Percentiles rank a stretch among this genome's conserved stretches.
phyloP scores from a whole-genome alignment of 1,140 invertebrate genomes.

The Manduca sexta region DNA sequence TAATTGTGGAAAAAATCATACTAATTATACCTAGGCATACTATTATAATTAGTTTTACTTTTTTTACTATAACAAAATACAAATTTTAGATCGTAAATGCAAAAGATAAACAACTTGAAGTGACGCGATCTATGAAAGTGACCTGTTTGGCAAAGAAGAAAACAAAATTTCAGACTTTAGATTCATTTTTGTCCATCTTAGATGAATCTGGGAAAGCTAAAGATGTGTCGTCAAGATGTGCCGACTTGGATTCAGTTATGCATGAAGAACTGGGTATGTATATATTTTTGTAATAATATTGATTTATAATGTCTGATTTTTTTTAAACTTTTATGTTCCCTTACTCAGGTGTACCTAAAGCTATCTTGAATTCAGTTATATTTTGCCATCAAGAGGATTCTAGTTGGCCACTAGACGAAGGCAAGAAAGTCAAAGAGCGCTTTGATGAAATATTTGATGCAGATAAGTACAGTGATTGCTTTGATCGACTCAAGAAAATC shows the following conservation, averaged over 20 bases:
- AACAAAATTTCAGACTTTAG: conserved; percentile 79
- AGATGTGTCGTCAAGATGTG: conserved; percentile 66
- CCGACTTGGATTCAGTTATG: conserved; percentile 63
- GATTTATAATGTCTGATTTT: too few relatives aligned
- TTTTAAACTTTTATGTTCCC: not conserved
- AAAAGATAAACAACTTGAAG: conserved; percentile 74
- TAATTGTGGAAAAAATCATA: too few relatives aligned
- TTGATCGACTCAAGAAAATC: conserved; percentile 86
- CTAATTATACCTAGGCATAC: too few relatives aligned
- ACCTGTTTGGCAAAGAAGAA: conserved; percentile 66
- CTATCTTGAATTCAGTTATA: conserved; percentile 96
- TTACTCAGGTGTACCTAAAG: conserved; percentile 84
- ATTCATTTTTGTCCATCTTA: conserved; percentile 74
- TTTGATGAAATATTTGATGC: conserved; percentile 99
- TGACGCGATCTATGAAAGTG: conserved; percentile 78
- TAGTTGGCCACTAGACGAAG: conserved; percentile 96
- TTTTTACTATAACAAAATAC: not conserved
- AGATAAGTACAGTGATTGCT: conserved; percentile 92
- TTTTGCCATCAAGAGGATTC: conserved; percentile 99
- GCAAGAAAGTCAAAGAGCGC: conserved; percentile 93
- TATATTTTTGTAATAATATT: not conserved
- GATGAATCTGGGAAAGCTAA: conserved; percentile 56
- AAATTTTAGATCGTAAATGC: conserved; percentile 75
- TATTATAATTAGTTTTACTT: too few relatives aligned
- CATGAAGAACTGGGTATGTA: conserved; percentile 61